Evolutionary conservation across 2,113 vertebrate genomes (phyloP).

Genomic region (Megaleporinus macrocephalus): DNA sequence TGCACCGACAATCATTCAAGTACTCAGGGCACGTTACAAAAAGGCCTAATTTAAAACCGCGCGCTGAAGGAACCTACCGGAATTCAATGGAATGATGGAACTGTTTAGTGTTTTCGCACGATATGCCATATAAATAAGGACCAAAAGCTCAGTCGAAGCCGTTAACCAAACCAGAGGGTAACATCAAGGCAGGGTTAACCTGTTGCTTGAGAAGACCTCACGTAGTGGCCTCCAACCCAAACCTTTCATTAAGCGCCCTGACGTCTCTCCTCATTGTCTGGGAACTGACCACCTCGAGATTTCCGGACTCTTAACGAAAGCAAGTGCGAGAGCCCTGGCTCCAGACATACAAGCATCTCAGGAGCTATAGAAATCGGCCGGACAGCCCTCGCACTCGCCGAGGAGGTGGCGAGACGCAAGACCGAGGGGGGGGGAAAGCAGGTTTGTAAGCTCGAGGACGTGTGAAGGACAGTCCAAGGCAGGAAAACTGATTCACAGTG

Average conservation of each 20-base stretch:
- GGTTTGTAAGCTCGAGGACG: constrained; percentile 46
- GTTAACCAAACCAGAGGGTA: constrained; percentile 40
- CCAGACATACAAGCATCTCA: not conserved
- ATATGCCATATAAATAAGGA: constrained; percentile 74
- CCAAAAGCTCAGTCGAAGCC: constrained; percentile 63
- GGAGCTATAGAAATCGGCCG: too few species aligned
- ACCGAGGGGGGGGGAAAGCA: not conserved
- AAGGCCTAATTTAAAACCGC: not conserved
- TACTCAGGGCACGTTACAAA: not conserved
- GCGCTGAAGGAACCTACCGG: not conserved
- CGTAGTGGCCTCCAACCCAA: not conserved
- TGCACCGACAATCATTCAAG: not conserved
- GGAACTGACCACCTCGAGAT: constrained; percentile 42
- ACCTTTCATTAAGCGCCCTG: not conserved
- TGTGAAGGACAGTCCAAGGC: constrained; percentile 49
- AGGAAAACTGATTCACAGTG: constrained; percentile 91
- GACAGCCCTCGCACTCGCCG: not conserved
- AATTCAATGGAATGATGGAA: constrained; percentile 57
- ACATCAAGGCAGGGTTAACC: constrained; percentile 49
- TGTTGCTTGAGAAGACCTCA: not conserved
- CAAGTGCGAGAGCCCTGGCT: not conserved
- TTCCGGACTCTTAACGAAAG: not conserved
- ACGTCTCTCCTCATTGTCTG: constrained; percentile 34
- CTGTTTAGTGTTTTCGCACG: constrained; percentile 78
- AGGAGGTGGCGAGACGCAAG: not conserved